These are phyloP conservation scores for Solea senegalensis DNA, from an alignment of 2,113 vertebrate genomes.

Conservation along the genomic window DNA sequence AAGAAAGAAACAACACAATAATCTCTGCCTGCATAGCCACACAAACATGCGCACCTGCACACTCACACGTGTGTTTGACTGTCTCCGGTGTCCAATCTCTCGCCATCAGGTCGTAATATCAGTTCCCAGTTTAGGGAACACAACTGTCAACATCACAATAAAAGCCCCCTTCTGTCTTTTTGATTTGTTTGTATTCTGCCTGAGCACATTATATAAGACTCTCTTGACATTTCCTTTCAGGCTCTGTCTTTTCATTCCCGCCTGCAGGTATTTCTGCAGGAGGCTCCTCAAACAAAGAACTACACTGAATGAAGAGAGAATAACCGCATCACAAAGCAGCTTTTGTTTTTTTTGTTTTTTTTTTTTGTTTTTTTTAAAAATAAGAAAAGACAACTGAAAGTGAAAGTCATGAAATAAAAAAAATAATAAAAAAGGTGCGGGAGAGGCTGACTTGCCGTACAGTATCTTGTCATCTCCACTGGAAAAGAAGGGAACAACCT, in stretches of 20 bases:
- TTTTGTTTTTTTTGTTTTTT: constrained; percentile 28
- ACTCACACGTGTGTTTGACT: constrained; percentile 11
- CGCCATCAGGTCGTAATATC: constrained; percentile 43
- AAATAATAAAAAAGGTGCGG: constrained; percentile 6
- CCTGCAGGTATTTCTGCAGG: constrained; percentile 66
- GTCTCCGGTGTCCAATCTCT: constrained; percentile 31
- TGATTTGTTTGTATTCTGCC: constrained; percentile 57
- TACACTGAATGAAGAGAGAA: constrained; percentile 55
- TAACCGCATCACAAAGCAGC: constrained; percentile 52
- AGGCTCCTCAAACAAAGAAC: constrained; percentile 64
- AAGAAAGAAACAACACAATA: constrained; percentile 7
- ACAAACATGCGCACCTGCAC: constrained; percentile 17
- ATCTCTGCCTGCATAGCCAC: background rate
- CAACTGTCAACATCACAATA: constrained; percentile 56
- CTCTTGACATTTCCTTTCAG: constrained; percentile 52
- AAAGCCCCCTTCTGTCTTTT: constrained; percentile 38
- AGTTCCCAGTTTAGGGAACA: constrained; percentile 41
- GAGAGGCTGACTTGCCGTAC: constrained; percentile 28
- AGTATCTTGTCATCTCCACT: constrained; percentile 41
- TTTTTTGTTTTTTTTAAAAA: constrained; percentile 24
- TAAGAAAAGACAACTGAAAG: constrained; percentile 23
- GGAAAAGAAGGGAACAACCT: constrained; percentile 28
- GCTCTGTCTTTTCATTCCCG: constrained; percentile 44
- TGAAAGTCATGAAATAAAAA: constrained; percentile 5
- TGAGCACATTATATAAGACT: constrained; percentile 63